Percentiles rank a stretch among this genome's conserved stretches.
Evolutionary conservation across 2,888 invertebrate genomes (phyloP).

Genomic region (Drymonia ruficornis): DNA sequence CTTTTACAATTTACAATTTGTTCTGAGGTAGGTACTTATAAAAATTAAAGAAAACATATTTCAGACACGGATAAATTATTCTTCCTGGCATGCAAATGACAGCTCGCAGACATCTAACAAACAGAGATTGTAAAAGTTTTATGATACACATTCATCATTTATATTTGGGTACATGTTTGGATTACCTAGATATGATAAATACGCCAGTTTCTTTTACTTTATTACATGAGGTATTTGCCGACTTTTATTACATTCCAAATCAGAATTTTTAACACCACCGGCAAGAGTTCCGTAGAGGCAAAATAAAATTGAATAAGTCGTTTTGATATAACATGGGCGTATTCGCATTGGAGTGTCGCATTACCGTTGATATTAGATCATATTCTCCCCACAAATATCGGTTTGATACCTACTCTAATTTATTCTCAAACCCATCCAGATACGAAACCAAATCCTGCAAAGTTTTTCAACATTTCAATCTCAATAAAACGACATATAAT

Average conservation of each 20-base stretch:
- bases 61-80: constrained; percentile 11
- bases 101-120: constrained; percentile 16
- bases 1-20: background rate
- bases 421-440: constrained; percentile 10
- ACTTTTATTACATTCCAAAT: constrained; percentile 26
- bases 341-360: constrained; percentile 13
- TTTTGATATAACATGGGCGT: constrained; percentile 13
- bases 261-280: constrained; percentile 16
- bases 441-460: constrained; percentile 16
- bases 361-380: constrained; percentile 19
- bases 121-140: constrained; percentile 32
- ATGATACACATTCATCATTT: constrained; percentile 26
- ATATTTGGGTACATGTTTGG: constrained; percentile 4
- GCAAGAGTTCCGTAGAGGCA: constrained; percentile 13
- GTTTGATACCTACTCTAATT: constrained; percentile 27
- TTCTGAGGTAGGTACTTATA: background rate
- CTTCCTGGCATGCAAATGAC: constrained; percentile 21
- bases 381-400: constrained; percentile 12
- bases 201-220: constrained; percentile 16
- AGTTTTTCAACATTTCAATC: constrained; percentile 10
- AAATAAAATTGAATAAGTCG: constrained; percentile 19
- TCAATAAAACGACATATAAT: background rate
- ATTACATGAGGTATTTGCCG: constrained; percentile 13
- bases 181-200: constrained; percentile 24
- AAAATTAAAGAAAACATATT: background rate